Percentiles rank a stretch among this genome's conserved stretches.
phyloP scores from a whole-genome alignment of 64 coral and sea anemone species.

The Stylophora pistillata region DNA sequence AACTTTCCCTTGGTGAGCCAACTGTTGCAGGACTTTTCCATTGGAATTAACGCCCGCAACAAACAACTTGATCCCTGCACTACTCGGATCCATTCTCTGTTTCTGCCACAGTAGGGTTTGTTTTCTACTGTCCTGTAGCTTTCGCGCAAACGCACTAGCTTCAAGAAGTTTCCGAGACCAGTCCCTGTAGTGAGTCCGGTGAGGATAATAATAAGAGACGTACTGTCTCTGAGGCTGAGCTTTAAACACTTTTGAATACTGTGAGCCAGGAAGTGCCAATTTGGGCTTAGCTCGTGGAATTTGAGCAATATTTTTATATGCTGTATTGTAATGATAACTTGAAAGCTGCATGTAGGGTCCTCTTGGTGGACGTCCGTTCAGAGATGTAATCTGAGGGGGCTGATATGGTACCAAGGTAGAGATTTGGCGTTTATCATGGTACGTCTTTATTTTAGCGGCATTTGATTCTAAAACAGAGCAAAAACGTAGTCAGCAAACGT shows the following conservation, averaged over 20 bases:
- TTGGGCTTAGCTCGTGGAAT: neutral
- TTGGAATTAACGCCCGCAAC: slow-evolving; percentile 8
- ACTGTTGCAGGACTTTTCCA: slow-evolving; percentile 5
- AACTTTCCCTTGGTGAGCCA: neutral
- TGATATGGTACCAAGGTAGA: neutral
- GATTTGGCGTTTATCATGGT: slow-evolving; percentile 14
- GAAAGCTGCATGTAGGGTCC: neutral
- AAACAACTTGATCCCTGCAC: slow-evolving; percentile 31
- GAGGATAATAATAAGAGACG: slow-evolving; percentile 10
- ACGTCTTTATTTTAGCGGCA: neutral
- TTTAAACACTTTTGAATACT: neutral
- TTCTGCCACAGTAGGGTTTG: neutral
- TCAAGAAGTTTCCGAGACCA: slow-evolving; percentile 27
- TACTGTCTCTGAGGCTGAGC: neutral
- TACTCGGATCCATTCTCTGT: neutral
- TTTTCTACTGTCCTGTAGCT: slow-evolving; percentile 1
- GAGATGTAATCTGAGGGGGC: neutral
- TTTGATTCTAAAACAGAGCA: neutral
- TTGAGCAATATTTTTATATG: neutral
- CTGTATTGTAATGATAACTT: slow-evolving; percentile 15
- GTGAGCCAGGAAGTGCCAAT: neutral
- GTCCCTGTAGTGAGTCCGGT: neutral
- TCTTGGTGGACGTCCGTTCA: neutral
- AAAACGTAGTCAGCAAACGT: neutral
- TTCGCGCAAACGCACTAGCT: neutral